Conservation (phyloP, 2,888 invertebrate species). For the Dynastes tityus region DNA sequence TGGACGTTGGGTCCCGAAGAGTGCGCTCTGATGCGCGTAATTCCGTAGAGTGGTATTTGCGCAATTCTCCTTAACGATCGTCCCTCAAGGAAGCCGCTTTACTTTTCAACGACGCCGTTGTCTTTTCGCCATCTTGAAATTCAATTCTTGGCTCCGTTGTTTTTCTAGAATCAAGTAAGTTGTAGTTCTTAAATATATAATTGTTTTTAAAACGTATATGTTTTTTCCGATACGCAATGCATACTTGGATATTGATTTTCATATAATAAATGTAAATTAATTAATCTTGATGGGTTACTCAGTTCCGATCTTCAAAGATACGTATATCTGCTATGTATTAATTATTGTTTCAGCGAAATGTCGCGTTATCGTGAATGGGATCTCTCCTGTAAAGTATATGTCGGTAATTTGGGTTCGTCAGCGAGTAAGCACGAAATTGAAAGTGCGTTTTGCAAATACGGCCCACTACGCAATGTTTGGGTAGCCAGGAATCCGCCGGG, state of each 20-base stretch:
- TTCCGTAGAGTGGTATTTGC: too few species aligned
- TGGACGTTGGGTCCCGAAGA: too few species aligned
- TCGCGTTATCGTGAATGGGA: constrained; percentile 88
- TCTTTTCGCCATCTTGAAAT: constrained; percentile 47
- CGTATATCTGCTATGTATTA: neutral
- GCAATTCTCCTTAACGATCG: too few species aligned
- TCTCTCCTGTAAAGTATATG: constrained; percentile 92
- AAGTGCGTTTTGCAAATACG: constrained; percentile 90
- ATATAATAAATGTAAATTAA: too few species aligned
- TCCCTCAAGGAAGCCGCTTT: too few species aligned
- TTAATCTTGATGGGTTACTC: too few species aligned
- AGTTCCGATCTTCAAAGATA: too few species aligned
- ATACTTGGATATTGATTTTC: too few species aligned
- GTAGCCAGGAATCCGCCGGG: constrained; percentile 95
- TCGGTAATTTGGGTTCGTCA: constrained; percentile 92
- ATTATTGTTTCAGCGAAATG: constrained; percentile 70
- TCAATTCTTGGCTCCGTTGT: neutral
- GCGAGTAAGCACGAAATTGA: constrained; percentile 93
- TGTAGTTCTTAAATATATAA: neutral
- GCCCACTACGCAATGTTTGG: constrained; percentile 93
- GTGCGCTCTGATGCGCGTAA: too few species aligned
- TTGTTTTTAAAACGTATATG: neutral
- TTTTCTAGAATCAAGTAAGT: neutral
- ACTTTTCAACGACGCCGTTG: neutral
- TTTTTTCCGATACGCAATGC: neutral